Evolutionary conservation across 2,888 invertebrate genomes (phyloP).

Genomic region (Metallyticus violacea): DNA sequence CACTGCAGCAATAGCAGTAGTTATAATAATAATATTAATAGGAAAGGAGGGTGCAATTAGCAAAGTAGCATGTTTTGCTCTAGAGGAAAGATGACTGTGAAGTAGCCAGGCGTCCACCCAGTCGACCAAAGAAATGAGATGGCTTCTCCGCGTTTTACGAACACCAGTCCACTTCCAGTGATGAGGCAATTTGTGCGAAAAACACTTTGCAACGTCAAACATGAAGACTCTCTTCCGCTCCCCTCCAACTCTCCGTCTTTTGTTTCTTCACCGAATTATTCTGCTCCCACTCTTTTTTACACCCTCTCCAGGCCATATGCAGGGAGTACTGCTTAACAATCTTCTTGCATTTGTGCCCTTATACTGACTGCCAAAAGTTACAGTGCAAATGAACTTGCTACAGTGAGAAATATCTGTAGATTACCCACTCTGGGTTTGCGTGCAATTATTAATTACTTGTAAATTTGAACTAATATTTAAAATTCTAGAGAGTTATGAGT

Average conservation of each 20-base stretch:
- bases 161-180: constrained; percentile 21
- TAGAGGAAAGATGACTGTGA: neutral
- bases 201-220: constrained; percentile 16
- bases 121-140: neutral
- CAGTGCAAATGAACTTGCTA: too few species aligned
- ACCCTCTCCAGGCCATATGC: neutral
- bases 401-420: too few species aligned
- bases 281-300: neutral
- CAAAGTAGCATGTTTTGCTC: neutral
- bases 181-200: constrained; percentile 24
- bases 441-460: too few species aligned
- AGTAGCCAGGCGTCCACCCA: neutral
- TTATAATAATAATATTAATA: too few species aligned
- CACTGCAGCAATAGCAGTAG: too few species aligned
- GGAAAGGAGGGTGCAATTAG: neutral
- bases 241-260: neutral
- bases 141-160: neutral
- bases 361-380: too few species aligned
- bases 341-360: neutral
- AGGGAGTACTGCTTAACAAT: neutral
- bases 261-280: neutral
- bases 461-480: too few species aligned
- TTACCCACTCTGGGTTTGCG: too few species aligned
- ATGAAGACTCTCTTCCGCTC: neutral
- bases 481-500: too few species aligned